Evolutionary conservation across 2,113 vertebrate genomes (phyloP).

Genomic region (Emydocephalus ijimae): DNA sequence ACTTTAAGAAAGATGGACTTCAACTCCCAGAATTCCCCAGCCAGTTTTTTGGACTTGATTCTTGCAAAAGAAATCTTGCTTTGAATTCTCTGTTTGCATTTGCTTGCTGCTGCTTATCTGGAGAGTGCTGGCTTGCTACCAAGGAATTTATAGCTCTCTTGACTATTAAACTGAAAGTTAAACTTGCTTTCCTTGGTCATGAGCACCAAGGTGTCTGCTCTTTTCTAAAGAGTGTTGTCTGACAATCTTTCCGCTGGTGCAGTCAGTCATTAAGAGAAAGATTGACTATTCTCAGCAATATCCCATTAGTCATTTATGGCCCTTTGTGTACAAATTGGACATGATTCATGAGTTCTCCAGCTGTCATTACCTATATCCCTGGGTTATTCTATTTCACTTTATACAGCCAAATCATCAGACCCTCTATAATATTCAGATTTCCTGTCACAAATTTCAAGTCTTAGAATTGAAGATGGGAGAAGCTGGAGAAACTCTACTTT

Average conservation of each 20-base stretch:
- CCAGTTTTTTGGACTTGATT: background rate
- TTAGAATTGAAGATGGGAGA: background rate
- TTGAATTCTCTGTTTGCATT: background rate
- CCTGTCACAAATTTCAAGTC: background rate
- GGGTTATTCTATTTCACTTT: background rate
- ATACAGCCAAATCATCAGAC: background rate
- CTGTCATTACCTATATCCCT: background rate
- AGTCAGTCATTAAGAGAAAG: slow-evolving; percentile 1
- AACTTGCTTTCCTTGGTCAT: background rate
- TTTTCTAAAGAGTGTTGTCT: background rate
- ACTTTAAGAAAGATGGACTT: background rate
- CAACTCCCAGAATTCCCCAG: background rate
- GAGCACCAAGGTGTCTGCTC: background rate
- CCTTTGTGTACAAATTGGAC: background rate
- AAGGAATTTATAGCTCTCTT: background rate
- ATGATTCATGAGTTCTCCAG: background rate
- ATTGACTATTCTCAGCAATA: slow-evolving; percentile 35
- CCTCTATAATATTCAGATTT: background rate
- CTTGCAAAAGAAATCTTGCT: background rate
- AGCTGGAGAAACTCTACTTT: background rate
- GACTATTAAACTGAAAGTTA: background rate
- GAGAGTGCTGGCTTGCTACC: background rate
- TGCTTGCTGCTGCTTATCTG: background rate
- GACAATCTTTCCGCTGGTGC: background rate
- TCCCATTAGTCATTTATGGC: slow-evolving; percentile 17